A percentile compares a stretch with the other conserved stretches of the same genome.
Conservation (phyloP, 2,888 invertebrate genomes). For the Agapostemon virescens region DNA sequence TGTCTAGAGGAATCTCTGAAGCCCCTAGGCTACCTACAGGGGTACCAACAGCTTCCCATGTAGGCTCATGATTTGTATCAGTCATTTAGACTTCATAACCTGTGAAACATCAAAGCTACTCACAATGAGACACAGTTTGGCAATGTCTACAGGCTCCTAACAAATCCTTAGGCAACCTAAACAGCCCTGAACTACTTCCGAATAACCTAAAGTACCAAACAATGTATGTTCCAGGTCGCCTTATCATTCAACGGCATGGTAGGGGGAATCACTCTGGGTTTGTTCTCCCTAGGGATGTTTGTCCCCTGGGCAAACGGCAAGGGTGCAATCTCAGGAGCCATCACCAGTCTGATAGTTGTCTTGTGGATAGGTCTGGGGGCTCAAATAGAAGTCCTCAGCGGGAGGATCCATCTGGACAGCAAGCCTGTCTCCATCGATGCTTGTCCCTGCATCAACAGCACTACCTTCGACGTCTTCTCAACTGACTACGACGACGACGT, state of each 20-base stretch:
- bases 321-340: conserved; percentile 86
- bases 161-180: background rate
- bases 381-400: conserved; percentile 83
- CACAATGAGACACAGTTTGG: no score
- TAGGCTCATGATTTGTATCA: no score
- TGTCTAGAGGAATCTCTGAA: no score
- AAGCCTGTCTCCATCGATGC: conserved; percentile 82
- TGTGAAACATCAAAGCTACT: no score
- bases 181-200: background rate
- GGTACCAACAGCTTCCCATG: no score
- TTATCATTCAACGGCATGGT: conserved; percentile 94
- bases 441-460: conserved; percentile 82
- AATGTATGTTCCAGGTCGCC: conserved; percentile 83
- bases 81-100: no score
- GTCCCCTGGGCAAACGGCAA: conserved; percentile 93
- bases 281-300: conserved; percentile 94
- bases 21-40: no score
- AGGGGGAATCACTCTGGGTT: conserved; percentile 92
- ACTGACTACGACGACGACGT: conserved; percentile 53
- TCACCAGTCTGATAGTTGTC: conserved; percentile 84
- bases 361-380: conserved; percentile 86
- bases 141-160: background rate
- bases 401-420: conserved; percentile 76
- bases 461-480: background rate
- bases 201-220: background rate